These are phyloP conservation scores for Halisarca cf. caerulea DNA, from an alignment of 37 sponge, comb jelly and placozoan genomes.

Conservation along the genomic window DNA sequence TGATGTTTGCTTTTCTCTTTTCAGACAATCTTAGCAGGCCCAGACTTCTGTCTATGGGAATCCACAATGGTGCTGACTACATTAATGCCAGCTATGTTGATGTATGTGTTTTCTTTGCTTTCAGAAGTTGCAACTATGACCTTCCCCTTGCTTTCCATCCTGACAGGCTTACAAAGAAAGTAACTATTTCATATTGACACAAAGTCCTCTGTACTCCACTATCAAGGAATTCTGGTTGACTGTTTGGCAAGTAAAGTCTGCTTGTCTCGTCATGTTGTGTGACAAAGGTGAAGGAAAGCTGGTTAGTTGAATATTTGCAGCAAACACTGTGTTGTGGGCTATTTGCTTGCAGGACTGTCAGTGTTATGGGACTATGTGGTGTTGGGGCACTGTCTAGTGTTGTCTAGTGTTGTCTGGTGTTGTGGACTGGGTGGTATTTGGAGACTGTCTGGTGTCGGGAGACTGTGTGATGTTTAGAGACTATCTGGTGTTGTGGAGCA, in stretches of 20 bases:
- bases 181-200: conserved; percentile 68
- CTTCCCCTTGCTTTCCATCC: not conserved
- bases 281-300: too few relatives aligned
- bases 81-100: conserved; percentile 74
- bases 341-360: too few relatives aligned
- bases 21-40: conserved; percentile 19
- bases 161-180: conserved; percentile 67
- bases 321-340: too few relatives aligned
- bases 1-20: too few relatives aligned
- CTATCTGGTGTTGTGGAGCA: too few relatives aligned
- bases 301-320: too few relatives aligned
- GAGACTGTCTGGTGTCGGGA: too few relatives aligned
- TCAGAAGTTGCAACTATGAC: not conserved
- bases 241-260: conserved; percentile 68
- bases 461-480: too few relatives aligned
- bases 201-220: conserved; percentile 59
- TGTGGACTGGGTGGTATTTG: too few relatives aligned
- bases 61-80: conserved; percentile 56
- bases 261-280: conserved; percentile 60
- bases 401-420: too few relatives aligned
- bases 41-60: conserved; percentile 10
- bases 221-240: conserved; percentile 65
- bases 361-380: too few relatives aligned
- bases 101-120: conserved; percentile 33
- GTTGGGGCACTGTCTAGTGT: too few relatives aligned